Evolutionary conservation across 1,140 invertebrate species (phyloP), one percentile per base, ranked within the genome.

Genomic region (Lycorma delicatula): DNA sequence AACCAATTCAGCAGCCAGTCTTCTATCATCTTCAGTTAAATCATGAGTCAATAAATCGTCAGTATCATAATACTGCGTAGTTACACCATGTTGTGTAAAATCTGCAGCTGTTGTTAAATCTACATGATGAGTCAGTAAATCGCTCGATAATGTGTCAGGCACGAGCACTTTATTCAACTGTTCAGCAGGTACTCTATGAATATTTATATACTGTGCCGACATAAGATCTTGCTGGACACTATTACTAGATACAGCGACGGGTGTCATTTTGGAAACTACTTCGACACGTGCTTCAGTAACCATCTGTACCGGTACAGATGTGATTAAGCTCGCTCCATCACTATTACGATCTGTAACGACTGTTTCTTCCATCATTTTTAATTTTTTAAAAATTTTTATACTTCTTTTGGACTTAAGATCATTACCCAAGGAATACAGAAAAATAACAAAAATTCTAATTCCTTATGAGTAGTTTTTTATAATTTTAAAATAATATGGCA

Each of bases 1-100:
- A 46, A 77, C 75, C 54, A 78, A 64, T 41, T 75, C 75, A 23
- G 75, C 73, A 44, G 75, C 75, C 46, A 77, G 64, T 62, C 73
- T 71, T 51, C 75, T 63, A 60, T 77, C 76, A 58, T 77, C 76
- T 58, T 78, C 76, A 13, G 74, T 75, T 49, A 77, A 64, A 46
- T 74, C 73, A 38, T 74, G 72, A 0, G 68, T 29, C 25, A 66
- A 63, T 38, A 77, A 56, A 60, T 76, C 74, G 28, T 75, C 74
- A 23, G 70, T 66, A 56, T 75, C 74, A 41, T 76, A 75, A 65
- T 75, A 77, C 55, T 75, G 74, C 4, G 73, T 64, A 0, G 66
- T 60, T 3, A 70, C 63, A 22, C 60, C 67, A 44, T 72, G 74
- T 22, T 74, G 72, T 2, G 66, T 56, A 13, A 67, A 70, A 22